Percentiles rank a stretch among this genome's conserved stretches.
Evolutionary conservation across 2,888 invertebrate genomes (phyloP).

Genomic region (Ophion slaviceki): DNA sequence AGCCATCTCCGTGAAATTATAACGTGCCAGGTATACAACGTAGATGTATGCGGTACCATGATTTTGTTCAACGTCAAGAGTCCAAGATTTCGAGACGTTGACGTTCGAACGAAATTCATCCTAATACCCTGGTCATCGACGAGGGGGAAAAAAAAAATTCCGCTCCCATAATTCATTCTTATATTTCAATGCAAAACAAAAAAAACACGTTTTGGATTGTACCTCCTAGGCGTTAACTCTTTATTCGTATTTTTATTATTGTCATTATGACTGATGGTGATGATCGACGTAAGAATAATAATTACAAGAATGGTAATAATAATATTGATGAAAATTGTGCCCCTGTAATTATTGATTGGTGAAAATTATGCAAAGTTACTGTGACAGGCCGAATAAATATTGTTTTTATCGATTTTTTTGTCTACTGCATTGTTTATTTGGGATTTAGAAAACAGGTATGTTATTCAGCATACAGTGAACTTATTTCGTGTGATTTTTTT

Average conservation of each 20-base stretch:
- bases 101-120: slow-evolving; percentile 13
- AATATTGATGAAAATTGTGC: too few relatives aligned
- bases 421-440: too few relatives aligned
- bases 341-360: too few relatives aligned
- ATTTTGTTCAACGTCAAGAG: slow-evolving; percentile 18
- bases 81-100: slow-evolving; percentile 6
- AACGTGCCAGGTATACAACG: slow-evolving; percentile 10
- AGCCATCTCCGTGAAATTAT: slow-evolving; percentile 26
- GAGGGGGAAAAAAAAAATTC: not conserved
- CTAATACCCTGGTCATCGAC: not conserved
- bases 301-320: not conserved
- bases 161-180: not conserved
- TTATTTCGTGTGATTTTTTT: too few relatives aligned
- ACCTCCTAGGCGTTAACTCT: not conserved
- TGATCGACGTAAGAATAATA: too few relatives aligned
- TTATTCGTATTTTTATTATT: not conserved
- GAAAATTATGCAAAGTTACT: too few relatives aligned
- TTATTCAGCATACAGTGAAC: too few relatives aligned
- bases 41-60: slow-evolving; percentile 3
- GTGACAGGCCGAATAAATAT: too few relatives aligned
- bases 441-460: too few relatives aligned
- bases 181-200: not conserved
- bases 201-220: not conserved
- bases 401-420: too few relatives aligned
- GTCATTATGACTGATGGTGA: too few relatives aligned